Conservation (phyloP, 2,797 vertebrate genomes). For the Cirrhinus mrigala region DNA sequence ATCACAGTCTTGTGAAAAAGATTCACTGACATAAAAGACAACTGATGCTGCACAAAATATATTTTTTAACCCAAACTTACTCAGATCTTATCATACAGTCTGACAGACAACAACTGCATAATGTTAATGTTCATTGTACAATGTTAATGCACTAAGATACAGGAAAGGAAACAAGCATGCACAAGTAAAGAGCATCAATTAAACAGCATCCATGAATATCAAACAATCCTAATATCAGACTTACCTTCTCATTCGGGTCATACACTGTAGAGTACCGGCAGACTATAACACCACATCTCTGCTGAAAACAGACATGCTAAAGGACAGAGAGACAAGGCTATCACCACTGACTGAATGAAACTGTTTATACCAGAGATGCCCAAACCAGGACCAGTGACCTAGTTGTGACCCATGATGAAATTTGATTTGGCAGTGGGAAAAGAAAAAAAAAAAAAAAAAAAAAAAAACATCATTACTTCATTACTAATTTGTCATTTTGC, state of each 20-base stretch:
- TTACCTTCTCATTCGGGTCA: slow-evolving; percentile 74
- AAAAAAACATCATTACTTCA: no score
- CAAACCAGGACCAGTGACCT: not conserved
- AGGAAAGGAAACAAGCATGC: not conserved
- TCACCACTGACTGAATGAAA: not conserved
- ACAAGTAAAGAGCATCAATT: not conserved
- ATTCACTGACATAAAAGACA: no score
- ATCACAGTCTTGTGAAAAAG: no score
- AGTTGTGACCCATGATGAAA: not conserved
- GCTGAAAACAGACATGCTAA: slow-evolving; percentile 70
- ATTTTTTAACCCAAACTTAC: not conserved
- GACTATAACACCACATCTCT: slow-evolving; percentile 64
- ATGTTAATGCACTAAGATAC: not conserved
- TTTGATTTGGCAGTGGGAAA: not conserved
- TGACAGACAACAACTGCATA: not conserved
- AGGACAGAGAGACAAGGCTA: slow-evolving; percentile 50
- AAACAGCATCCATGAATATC: not conserved
- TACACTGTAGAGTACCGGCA: slow-evolving; percentile 71
- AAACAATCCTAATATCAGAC: not conserved
- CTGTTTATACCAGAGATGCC: not conserved
- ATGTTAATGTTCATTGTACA: not conserved
- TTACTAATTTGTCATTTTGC: not conserved
- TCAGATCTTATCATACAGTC: not conserved
- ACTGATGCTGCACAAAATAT: not conserved
- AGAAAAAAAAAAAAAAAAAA: no score